phyloP scores from a whole-genome alignment of 1,140 invertebrate genomes.

The Caenorhabditis remanei region DNA sequence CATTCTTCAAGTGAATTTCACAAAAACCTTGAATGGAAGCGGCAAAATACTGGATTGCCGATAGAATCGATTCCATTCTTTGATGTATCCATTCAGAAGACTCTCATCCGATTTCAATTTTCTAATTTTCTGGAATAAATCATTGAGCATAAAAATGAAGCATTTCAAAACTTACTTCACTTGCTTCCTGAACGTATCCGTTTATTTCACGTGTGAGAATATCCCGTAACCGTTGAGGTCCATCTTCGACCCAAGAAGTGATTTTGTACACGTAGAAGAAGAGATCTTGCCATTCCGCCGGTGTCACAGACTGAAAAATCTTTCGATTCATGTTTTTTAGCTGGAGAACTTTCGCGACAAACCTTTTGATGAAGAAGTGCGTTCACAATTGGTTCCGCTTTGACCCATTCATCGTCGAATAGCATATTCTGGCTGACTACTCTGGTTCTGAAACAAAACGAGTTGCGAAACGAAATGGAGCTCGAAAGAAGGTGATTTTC shows the following conservation, averaged over 20 bases:
- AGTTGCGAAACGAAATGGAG: not conserved
- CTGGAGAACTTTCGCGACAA: no score
- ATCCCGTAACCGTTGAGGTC: conserved; percentile 32
- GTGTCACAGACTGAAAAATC: conserved; percentile 43
- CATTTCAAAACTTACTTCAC: conserved; percentile 36
- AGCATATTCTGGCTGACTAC: not conserved
- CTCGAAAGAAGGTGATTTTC: not conserved
- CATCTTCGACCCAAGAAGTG: conserved; percentile 62
- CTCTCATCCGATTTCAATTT: conserved; percentile 36
- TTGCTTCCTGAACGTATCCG: conserved; percentile 58
- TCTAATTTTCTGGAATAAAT: conserved; percentile 48
- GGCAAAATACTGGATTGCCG: conserved; percentile 51
- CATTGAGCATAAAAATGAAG: not conserved
- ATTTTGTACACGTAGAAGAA: conserved; percentile 62
- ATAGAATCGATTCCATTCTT: conserved; percentile 51
- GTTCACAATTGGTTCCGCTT: conserved; percentile 40
- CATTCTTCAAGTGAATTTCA: not conserved
- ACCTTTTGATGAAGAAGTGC: conserved; percentile 37
- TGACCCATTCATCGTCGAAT: conserved; percentile 23
- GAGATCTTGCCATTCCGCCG: conserved; percentile 65
- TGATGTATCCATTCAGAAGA: conserved; percentile 52
- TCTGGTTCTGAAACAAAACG: not conserved
- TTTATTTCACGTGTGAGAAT: conserved; percentile 45
- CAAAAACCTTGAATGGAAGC: conserved; percentile 60
- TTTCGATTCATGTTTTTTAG: not conserved